Evolutionary conservation across 2,797 vertebrate species (phyloP).

Genomic region (Etheostoma nigrum): DNA sequence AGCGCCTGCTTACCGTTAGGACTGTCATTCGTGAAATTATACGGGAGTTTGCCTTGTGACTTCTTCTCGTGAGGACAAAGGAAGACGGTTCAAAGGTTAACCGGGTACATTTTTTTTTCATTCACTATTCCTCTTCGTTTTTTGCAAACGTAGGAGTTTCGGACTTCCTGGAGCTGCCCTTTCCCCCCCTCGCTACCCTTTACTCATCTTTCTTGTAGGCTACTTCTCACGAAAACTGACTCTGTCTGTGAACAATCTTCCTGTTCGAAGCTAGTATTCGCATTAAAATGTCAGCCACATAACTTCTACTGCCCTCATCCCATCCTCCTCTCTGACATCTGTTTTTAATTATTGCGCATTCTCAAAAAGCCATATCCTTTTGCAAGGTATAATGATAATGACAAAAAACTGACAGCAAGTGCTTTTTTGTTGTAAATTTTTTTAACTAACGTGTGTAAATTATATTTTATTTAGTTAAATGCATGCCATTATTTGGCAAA

Average conservation of each 20-base stretch:
- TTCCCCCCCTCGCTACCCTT: not conserved
- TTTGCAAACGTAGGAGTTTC: constrained; percentile 82
- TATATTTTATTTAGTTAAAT: not conserved
- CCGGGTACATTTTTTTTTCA: constrained; percentile 46
- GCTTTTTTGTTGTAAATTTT: not conserved
- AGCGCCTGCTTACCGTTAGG: constrained; percentile 41
- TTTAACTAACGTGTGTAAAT: too few species aligned
- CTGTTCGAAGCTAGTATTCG: too few species aligned
- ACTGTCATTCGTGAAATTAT: constrained; percentile 46
- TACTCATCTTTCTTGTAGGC: constrained; percentile 20
- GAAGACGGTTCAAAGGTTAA: constrained; percentile 86
- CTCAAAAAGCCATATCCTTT: not conserved
- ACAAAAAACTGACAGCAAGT: too few species aligned
- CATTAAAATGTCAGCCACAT: not conserved
- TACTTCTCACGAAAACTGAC: not conserved
- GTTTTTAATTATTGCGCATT: constrained; percentile 55
- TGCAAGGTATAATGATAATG: not conserved
- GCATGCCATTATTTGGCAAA: not conserved
- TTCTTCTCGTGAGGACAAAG: constrained; percentile 58
- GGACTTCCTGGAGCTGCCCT: constrained; percentile 78
- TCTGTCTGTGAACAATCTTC: not conserved
- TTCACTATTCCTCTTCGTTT: constrained; percentile 65
- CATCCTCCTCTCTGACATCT: constrained; percentile 49
- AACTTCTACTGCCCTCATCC: not conserved
- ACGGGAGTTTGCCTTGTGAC: constrained; percentile 82